Percentiles rank a stretch among this genome's conserved stretches.
phyloP scores from a whole-genome alignment of 1,140 invertebrate genomes.

The Elysia chlorotica region DNA sequence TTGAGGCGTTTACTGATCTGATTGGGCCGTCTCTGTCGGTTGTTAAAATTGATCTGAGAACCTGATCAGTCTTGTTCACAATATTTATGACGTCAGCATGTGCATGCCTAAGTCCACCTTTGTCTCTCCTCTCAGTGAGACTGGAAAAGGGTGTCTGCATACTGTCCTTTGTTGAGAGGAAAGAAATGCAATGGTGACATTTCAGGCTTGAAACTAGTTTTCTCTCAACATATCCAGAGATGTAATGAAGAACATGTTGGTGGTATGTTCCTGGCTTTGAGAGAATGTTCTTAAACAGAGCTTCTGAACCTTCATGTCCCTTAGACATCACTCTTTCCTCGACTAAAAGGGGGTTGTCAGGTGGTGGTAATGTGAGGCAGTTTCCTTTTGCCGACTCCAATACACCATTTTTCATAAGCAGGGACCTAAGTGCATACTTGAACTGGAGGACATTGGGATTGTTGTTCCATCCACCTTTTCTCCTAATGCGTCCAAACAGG shows the following conservation, averaged over 20 bases:
- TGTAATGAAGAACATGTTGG: background rate
- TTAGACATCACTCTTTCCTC: background rate
- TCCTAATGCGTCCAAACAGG: background rate
- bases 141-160: background rate
- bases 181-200: background rate
- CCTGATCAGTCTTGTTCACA: background rate
- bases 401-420: background rate
- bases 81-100: background rate
- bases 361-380: background rate
- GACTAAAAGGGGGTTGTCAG: too few species aligned
- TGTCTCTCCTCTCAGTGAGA: background rate
- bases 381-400: background rate
- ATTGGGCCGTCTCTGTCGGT: background rate
- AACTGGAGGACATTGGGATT: background rate
- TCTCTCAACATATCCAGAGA: background rate
- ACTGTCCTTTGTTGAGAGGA: background rate
- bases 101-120: background rate
- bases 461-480: slow-evolving; percentile 1
- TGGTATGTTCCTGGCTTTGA: background rate
- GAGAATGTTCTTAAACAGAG: background rate
- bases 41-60: background rate
- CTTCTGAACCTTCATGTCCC: background rate
- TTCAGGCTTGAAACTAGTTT: background rate
- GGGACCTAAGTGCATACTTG: background rate
- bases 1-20: background rate